These are phyloP conservation scores for Apis cerana DNA, from an alignment of 1,140 invertebrate genomes.

Conservation along the genomic window DNA sequence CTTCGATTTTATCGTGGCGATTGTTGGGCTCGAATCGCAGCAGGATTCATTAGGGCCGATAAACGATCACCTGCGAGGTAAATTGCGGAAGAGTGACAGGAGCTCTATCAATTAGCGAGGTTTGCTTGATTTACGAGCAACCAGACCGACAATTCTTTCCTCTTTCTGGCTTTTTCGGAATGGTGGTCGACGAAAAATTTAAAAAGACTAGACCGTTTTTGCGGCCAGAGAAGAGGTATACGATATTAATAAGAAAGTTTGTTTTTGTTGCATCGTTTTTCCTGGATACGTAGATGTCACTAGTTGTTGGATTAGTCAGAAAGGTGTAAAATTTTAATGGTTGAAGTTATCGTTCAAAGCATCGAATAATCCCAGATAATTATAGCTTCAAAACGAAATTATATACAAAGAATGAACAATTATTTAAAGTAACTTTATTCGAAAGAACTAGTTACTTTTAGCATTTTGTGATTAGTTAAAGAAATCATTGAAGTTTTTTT, in stretches of 20 bases:
- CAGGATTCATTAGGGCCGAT: slow-evolving; percentile 50
- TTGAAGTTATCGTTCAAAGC: no score
- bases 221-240: not conserved
- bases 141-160: not conserved
- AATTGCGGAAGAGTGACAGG: slow-evolving; percentile 27
- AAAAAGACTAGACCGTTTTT: slow-evolving; percentile 28
- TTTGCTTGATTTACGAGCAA: slow-evolving; percentile 43
- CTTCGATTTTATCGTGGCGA: slow-evolving; percentile 44
- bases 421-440: no score
- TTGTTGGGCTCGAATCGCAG: slow-evolving; percentile 38
- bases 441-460: no score
- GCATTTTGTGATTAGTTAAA: no score
- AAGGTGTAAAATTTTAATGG: no score
- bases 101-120: slow-evolving; percentile 47
- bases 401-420: no score
- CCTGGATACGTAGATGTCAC: no score
- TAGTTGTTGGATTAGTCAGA: not conserved
- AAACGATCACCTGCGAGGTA: slow-evolving; percentile 40
- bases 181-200: slow-evolving; percentile 38
- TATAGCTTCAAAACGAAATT: no score
- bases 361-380: no score
- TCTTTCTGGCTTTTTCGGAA: no score
- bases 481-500: no score
- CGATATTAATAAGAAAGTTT: not conserved
- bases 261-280: not conserved